These are phyloP conservation scores for Columba guinea DNA, from an alignment of 2,797 vertebrate species.

Conservation along the genomic window DNA sequence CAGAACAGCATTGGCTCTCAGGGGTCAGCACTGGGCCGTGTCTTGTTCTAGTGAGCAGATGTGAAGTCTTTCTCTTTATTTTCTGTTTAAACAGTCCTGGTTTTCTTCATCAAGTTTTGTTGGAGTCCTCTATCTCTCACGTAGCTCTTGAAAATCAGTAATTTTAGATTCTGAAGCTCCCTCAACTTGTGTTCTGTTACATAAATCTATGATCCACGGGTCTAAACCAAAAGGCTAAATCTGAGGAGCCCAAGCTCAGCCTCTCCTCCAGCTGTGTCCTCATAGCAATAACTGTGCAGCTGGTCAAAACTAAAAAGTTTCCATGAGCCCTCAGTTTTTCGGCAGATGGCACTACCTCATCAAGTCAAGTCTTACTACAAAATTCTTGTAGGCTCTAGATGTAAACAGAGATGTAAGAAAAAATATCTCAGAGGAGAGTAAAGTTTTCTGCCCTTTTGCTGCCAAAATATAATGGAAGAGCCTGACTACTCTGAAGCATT, in stretches of 20 bases:
- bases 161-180: neutral
- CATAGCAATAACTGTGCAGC: neutral
- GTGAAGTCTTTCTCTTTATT: neutral
- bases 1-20: neutral
- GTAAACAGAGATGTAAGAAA: neutral
- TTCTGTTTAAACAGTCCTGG: neutral
- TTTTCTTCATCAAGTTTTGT: neutral
- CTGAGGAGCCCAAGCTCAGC: rapidly evolving
- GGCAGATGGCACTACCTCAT: neutral
- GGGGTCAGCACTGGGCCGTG: neutral
- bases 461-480: neutral
- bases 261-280: neutral
- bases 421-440: neutral
- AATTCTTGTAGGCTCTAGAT: neutral
- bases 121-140: neutral
- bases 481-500: neutral
- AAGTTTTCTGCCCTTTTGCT: neutral
- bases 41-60: neutral
- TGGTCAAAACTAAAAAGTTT: neutral
- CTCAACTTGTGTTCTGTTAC: neutral
- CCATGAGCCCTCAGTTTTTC: rapidly evolving
- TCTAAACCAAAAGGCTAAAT: neutral
- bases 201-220: neutral
- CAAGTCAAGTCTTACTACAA: neutral
- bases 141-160: neutral